A percentile compares a stretch with the other conserved stretches of the same genome.
phyloP scores from a whole-genome alignment of 2,113 vertebrate species.

The Struthidea cinerea region DNA sequence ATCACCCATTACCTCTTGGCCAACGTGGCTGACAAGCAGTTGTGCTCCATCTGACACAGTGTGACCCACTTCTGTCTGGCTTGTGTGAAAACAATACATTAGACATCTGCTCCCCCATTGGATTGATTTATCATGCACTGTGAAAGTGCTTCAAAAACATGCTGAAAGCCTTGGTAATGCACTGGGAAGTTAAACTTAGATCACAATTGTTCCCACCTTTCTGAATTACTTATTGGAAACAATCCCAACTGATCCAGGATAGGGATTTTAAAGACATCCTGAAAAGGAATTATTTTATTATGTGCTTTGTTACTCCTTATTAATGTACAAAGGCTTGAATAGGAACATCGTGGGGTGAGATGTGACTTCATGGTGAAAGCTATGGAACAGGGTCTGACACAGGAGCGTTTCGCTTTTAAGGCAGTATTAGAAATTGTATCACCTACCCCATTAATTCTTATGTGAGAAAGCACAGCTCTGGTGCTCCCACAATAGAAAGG shows the following conservation, averaged over 20 bases:
- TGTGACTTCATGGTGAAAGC: background rate
- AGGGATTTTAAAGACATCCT: background rate
- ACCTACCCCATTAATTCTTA: background rate
- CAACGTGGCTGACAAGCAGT: background rate
- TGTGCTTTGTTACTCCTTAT: background rate
- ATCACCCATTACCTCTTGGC: background rate
- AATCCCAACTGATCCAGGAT: background rate
- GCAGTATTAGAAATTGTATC: background rate
- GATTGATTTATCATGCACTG: background rate
- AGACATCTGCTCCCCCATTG: slow-evolving; percentile 20
- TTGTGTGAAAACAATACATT: slow-evolving; percentile 9
- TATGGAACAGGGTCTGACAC: background rate
- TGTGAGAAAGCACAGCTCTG: background rate
- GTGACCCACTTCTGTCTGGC: background rate
- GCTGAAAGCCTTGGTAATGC: background rate
- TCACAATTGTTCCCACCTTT: background rate
- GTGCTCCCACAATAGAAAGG: background rate
- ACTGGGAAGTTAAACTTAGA: background rate
- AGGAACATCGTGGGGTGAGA: background rate
- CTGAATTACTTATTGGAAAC: background rate
- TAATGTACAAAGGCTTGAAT: background rate
- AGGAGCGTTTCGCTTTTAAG: background rate
- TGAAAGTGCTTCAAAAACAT: slow-evolving; percentile 3
- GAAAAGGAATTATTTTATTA: background rate
- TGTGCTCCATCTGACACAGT: background rate